phyloP scores from a whole-genome alignment of 1,140 invertebrate species.

The Oscheius sp. region DNA sequence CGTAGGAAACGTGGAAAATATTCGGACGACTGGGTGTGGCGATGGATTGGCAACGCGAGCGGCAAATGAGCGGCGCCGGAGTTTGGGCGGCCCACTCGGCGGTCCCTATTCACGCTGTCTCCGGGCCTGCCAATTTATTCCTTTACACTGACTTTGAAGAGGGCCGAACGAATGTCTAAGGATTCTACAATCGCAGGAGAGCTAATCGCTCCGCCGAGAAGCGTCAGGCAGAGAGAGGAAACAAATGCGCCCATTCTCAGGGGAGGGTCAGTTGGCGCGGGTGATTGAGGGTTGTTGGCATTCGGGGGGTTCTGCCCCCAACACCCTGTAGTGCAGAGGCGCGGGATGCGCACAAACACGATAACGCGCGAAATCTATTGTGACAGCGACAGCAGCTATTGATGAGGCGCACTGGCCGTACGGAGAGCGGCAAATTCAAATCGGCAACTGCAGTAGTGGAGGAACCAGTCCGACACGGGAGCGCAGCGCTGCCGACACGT shows the following conservation, averaged over 20 bases:
- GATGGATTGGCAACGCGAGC: conserved; percentile 4
- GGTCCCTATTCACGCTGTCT: conserved; percentile 4
- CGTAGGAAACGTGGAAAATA: not conserved
- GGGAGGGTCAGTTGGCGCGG: conserved; percentile 1
- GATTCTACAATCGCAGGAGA: not conserved
- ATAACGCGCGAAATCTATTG: conserved; percentile 6
- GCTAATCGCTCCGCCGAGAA: not conserved
- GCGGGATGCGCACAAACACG: not conserved
- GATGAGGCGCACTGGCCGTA: not conserved
- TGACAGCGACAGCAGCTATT: conserved; percentile 1
- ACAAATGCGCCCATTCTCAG: conserved; percentile 1
- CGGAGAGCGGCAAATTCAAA: conserved; percentile 6
- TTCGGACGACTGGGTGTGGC: conserved; percentile 7
- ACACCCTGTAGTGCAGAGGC: not conserved
- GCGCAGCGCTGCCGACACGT: not conserved
- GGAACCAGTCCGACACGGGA: not conserved
- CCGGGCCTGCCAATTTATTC: conserved; percentile 1
- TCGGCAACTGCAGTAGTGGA: not conserved
- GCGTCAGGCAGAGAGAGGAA: not conserved
- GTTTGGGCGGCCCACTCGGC: conserved; percentile 7
- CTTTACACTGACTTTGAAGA: conserved; percentile 4
- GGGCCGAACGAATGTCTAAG: not conserved
- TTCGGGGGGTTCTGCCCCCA: not conserved
- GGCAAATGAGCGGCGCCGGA: conserved; percentile 7
- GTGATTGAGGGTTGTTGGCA: conserved; percentile 9